Base-by-base conservation (phyloP, 2,888 invertebrate species). In the Polietes domitor region DNA sequence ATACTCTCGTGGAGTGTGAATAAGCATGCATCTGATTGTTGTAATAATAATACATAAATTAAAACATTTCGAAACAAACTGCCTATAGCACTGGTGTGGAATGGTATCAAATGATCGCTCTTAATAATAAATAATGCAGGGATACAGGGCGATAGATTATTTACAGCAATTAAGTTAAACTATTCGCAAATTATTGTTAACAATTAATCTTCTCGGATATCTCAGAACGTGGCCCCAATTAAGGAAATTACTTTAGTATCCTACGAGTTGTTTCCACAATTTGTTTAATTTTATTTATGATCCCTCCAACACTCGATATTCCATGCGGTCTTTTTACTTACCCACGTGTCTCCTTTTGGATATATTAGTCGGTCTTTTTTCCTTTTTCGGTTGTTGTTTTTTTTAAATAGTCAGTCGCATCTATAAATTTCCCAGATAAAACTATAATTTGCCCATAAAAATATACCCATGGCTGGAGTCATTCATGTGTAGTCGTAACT, bases 381-480 rank as follows among this genome's bases (percentile, higher is more conserved):
- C 5, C 41, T 53, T 43, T 43, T 17, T 41, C 12, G 17, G 65
- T 78, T 73, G 3, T 12, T 72, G 32, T 5, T 63, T 81, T 84
- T 73, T 79, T 83, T 84, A 75, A 84, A 79, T 84, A 84, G 81
- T 4, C 4, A 32, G 24, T 63, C 65, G 73, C 76, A 75, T 76
- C 81, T 76, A 84, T 81, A 84, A 84, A 84, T 84, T 76, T 84
- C 61, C 76, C 68, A 81, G 84, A 84, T 84, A 84, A 84, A 84
- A 73, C 81, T 84, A 76, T 81, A 84, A 84, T 84, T 84, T 81
- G 84, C 78, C 84, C 78, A 81, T 84, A 73, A 84, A 84, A 84
- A 79, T 84, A 79, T 79, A 84, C 43, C 81, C 84, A 81, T 50
- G 77, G 55, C 72, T 79, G 68, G 26, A 24, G 24, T 43, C 43